Conservation (phyloP, 2,888 invertebrate species). For the Orchesella flavescens region DNA sequence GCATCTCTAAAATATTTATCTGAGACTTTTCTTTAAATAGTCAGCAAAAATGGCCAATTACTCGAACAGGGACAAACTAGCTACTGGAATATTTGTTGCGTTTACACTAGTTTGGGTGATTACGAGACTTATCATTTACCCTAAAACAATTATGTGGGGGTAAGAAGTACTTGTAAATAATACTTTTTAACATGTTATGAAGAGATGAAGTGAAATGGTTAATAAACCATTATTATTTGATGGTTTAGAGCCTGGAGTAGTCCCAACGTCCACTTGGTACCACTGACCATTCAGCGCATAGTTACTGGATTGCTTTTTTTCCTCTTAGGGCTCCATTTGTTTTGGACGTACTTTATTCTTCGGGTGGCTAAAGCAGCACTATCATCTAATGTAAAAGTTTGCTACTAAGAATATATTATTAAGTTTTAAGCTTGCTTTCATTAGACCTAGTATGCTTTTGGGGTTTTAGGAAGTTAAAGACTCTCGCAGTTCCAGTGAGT, state of each 20-base stretch:
- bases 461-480: conserved; percentile 56
- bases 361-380: conserved; percentile 87
- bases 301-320: conserved; percentile 80
- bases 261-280: too few species aligned
- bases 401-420: conserved; percentile 30
- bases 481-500: conserved; percentile 67
- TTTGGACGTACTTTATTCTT: conserved; percentile 96
- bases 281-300: neutral
- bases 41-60: conserved; percentile 78
- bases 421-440: neutral
- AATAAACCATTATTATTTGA: neutral
- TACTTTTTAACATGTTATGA: neutral
- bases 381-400: conserved; percentile 79
- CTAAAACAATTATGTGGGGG: conserved; percentile 83
- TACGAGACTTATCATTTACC: conserved; percentile 91
- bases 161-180: neutral
- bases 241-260: too few species aligned
- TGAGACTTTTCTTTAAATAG: conserved; percentile 75
- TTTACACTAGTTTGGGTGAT: conserved; percentile 94
- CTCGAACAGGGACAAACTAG: conserved; percentile 91
- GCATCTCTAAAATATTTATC: neutral
- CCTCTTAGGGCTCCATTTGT: conserved; percentile 86
- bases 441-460: neutral
- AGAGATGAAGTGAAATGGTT: too few species aligned
- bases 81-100: conserved; percentile 89